These are phyloP conservation scores for Cephalophus harveyi DNA, from an alignment of 2,113 vertebrate species.

Conservation along the genomic window DNA sequence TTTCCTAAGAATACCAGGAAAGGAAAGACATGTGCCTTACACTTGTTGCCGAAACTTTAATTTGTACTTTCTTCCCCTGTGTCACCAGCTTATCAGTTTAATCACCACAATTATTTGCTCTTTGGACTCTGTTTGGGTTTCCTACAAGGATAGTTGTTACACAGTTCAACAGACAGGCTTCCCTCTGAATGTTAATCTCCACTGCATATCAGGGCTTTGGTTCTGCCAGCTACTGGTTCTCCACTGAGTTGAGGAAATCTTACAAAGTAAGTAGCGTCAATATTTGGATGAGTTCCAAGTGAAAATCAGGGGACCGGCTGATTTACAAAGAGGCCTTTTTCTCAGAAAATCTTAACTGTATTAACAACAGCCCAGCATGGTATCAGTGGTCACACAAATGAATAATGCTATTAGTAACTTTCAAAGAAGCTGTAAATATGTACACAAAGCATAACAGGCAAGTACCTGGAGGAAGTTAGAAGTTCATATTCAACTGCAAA, in stretches of 20 bases:
- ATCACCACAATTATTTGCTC: constrained; percentile 46
- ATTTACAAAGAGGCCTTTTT: constrained; percentile 42
- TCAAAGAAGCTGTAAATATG: constrained; percentile 37
- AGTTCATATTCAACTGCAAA: constrained; percentile 1
- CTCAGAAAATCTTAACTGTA: constrained; percentile 36
- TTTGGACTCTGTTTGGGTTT: constrained; percentile 36
- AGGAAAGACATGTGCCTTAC: constrained; percentile 34
- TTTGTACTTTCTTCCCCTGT: constrained; percentile 52
- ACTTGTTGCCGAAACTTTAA: constrained; percentile 60
- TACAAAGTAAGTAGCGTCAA: constrained; percentile 47
- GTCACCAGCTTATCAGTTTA: constrained; percentile 54
- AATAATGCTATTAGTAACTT: not conserved
- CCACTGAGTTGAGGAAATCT: constrained; percentile 23
- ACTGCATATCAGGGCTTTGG: not conserved
- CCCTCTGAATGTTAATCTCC: constrained; percentile 49
- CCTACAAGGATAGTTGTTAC: constrained; percentile 32
- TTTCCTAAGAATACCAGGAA: constrained; percentile 48
- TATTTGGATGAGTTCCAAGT: constrained; percentile 45
- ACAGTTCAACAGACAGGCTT: constrained; percentile 18
- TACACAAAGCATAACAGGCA: not conserved
- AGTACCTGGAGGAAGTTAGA: constrained; percentile 25
- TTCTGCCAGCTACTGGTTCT: not conserved
- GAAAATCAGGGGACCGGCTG: constrained; percentile 19
- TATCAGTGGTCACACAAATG: not conserved
- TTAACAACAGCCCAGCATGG: constrained; percentile 52